Conservation (phyloP, 2,797 vertebrate species). For the Huso huso region DNA sequence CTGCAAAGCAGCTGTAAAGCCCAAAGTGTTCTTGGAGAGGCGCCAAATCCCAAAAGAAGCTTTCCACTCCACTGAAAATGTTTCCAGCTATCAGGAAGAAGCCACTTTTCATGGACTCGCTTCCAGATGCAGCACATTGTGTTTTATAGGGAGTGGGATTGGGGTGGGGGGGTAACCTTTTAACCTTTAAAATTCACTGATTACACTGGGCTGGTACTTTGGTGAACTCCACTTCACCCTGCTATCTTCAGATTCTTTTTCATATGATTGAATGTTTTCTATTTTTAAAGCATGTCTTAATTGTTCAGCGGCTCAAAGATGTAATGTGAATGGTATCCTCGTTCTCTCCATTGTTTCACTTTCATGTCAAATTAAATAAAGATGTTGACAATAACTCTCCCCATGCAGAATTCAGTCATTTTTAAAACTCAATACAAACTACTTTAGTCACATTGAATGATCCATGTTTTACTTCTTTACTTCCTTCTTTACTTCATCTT, state of each 20-base stretch:
- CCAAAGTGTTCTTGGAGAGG: constrained; percentile 60
- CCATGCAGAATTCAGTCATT: too few relatives aligned
- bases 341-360: constrained; percentile 14
- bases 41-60: constrained; percentile 66
- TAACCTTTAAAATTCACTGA: constrained; percentile 24
- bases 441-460: too few relatives aligned
- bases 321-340: constrained; percentile 17
- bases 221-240: constrained; percentile 14
- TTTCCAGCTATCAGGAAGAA: constrained; percentile 66
- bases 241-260: constrained; percentile 3
- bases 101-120: constrained; percentile 62
- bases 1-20: constrained; percentile 66
- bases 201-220: neutral
- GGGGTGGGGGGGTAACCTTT: constrained; percentile 26
- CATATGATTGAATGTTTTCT: constrained; percentile 20
- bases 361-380: constrained; percentile 30
- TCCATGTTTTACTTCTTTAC: too few relatives aligned
- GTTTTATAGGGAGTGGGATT: constrained; percentile 33
- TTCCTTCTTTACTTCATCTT: too few relatives aligned
- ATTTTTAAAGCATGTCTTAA: constrained; percentile 16
- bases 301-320: constrained; percentile 11
- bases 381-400: too few relatives aligned
- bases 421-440: too few relatives aligned
- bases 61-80: constrained; percentile 56
- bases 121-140: constrained; percentile 58